Conservation (phyloP, 2,797 vertebrate species). For the Neosilurus mollespiculum region DNA sequence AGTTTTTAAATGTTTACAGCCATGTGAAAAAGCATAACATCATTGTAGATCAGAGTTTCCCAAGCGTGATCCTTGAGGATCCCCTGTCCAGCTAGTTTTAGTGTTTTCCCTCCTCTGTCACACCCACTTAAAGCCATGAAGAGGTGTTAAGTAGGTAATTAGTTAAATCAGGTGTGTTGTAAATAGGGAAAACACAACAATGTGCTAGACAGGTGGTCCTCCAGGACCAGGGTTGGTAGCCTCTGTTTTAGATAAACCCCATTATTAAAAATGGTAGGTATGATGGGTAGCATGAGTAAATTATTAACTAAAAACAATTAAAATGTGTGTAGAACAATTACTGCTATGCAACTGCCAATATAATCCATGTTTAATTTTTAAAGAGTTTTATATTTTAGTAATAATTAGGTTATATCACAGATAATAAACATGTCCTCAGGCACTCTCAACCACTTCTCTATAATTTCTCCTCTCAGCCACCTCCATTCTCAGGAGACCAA, state of each 20-base stretch:
- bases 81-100: no score
- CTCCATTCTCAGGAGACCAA: conserved; percentile 89
- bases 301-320: background rate
- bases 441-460: conserved; percentile 5
- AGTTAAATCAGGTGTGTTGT: no score
- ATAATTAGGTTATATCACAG: background rate
- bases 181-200: no score
- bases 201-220: no score
- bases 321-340: background rate
- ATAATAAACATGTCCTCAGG: background rate
- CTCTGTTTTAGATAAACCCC: background rate
- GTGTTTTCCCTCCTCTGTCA: no score
- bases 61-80: no score
- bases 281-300: background rate
- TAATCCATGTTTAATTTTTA: background rate
- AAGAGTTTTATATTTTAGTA: background rate
- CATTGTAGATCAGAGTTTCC: no score
- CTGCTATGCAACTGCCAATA: background rate
- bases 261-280: background rate
- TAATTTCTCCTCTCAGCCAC: conserved; percentile 74
- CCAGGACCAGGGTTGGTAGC: no score
- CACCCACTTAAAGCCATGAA: no score
- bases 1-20: background rate
- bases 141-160: no score
- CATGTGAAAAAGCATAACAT: background rate